Base-by-base conservation (phyloP, 1,140 invertebrate genomes). In the Papilio polyxenes region DNA sequence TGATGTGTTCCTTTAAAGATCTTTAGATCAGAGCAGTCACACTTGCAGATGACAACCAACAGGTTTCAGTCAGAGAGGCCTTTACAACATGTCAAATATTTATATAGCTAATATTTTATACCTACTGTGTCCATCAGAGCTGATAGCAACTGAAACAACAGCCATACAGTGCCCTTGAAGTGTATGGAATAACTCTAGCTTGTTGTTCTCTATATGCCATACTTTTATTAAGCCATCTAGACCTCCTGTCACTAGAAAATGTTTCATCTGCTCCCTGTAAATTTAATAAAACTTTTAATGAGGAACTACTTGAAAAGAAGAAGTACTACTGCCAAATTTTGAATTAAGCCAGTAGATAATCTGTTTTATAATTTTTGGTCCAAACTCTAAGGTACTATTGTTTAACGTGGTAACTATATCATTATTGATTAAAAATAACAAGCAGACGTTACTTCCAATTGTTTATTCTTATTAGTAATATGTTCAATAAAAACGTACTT, bases 141-240 rank as follows among this genome's bases (percentile, higher is more conserved):
- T 99, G 3, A 99, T 96, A 82, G 98, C 98, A 7, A 99, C 97
- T 44, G 98, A 99, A 0, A 99, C 97, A 51, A 99, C 97, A 20
- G 98, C 98, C 37, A 99, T 95, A 13, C 97, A 97, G 95, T 99
- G 98, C 0, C 98, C 98, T 87, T 97, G 96, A 49, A 99, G 94
- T 65, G 96, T 96, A 90, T 98, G 97, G 83, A 97, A 96, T 20
- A 98, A 88, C 79, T 97, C 96, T n/a, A 99, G 90, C 86, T 95
- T 95, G 82, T 97, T 97, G 85, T 98, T 96, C 40, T 96, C 93
- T 85, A 97, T 94, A 82, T 96, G 95, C 98, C 98, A 98, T 7
- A 98, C 96, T 94, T 99, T 99, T 0, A 99, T 97, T 17, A 96
- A 93, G 92, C 98, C 98, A 95, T 99, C 98, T n/a, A 99, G 95